Percentiles rank a stretch among this genome's conserved stretches.
These are phyloP conservation scores for Pantherophis guttatus DNA, from an alignment of 2,113 vertebrate species.

Conservation along the genomic window DNA sequence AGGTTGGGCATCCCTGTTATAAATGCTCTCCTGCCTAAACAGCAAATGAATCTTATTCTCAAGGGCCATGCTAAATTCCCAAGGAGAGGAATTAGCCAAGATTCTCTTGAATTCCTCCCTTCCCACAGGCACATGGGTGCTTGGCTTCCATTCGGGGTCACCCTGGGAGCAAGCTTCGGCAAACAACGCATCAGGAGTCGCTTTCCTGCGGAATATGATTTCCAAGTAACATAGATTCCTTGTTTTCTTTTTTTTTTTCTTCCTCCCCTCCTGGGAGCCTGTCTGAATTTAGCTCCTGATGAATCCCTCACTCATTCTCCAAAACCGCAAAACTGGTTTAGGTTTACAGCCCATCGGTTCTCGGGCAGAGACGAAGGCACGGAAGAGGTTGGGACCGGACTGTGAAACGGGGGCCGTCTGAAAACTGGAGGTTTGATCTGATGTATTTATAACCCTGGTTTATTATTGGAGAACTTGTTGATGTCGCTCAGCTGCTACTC, in stretches of 20 bases:
- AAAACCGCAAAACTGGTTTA: conserved; percentile 82
- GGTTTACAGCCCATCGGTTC: conserved; percentile 74
- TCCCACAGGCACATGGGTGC: not conserved
- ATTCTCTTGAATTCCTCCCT: not conserved
- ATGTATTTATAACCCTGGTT: conserved; percentile 16
- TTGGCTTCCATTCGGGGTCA: not conserved
- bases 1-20: too few relatives aligned
- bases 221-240: conserved; percentile 73
- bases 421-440: not conserved
- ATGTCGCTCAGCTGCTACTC: not conserved
- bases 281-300: conserved; percentile 92
- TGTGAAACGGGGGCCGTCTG: not conserved
- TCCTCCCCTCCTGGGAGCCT: conserved; percentile 71
- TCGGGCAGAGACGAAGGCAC: conserved; percentile 48
- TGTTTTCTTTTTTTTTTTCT: conserved; percentile 77
- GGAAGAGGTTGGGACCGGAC: not conserved
- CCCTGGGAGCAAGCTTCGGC: not conserved
- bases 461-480: conserved; percentile 5
- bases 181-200: rapidly evolving
- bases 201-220: not conserved
- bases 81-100: not conserved
- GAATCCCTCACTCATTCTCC: conserved; percentile 85
- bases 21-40: conserved; percentile 63
- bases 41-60: conserved; percentile 72
- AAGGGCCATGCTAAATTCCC: not conserved